These are phyloP conservation scores for Pempheris klunzingeri DNA, from an alignment of 2,797 vertebrate species.

Conservation along the genomic window DNA sequence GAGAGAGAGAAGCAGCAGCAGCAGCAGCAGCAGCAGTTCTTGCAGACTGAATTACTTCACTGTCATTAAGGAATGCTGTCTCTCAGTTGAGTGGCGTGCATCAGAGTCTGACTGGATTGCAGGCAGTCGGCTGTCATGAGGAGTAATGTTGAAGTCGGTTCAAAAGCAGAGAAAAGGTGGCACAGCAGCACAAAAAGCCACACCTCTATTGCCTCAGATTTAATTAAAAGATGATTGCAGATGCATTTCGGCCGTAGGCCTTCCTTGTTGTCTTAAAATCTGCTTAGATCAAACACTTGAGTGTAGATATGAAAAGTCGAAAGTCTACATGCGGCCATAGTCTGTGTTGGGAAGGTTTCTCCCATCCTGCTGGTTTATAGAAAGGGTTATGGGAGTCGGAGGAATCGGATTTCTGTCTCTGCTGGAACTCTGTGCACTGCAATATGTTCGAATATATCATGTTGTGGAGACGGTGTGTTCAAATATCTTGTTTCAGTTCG, in stretches of 20 bases:
- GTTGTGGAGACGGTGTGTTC: background rate
- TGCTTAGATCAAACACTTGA: background rate
- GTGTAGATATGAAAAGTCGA: constrained; percentile 2
- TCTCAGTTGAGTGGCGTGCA: constrained; percentile 42
- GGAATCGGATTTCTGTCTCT: constrained; percentile 26
- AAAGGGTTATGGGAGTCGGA: background rate
- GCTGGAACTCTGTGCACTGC: background rate
- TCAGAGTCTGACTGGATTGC: constrained; percentile 40
- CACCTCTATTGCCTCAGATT: background rate
- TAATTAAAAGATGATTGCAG: background rate
- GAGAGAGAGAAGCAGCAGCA: too few species aligned
- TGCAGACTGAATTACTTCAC: constrained; percentile 30
- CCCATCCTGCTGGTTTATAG: constrained; percentile 2
- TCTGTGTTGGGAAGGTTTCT: constrained; percentile 22
- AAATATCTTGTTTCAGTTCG: background rate
- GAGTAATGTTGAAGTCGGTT: constrained; percentile 14
- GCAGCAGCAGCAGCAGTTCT: constrained; percentile 29
- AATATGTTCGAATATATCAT: background rate
- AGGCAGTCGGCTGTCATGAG: constrained; percentile 15
- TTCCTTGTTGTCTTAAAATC: background rate
- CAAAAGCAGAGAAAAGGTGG: background rate
- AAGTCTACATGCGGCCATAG: background rate
- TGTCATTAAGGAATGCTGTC: constrained; percentile 46
- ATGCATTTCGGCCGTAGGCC: background rate
- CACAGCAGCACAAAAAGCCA: background rate